Percentiles rank a stretch among this genome's conserved stretches.
Evolutionary conservation across 53 echinoderm and acorn worm species (phyloP).

Genomic region (Holothuria leucospilota): DNA sequence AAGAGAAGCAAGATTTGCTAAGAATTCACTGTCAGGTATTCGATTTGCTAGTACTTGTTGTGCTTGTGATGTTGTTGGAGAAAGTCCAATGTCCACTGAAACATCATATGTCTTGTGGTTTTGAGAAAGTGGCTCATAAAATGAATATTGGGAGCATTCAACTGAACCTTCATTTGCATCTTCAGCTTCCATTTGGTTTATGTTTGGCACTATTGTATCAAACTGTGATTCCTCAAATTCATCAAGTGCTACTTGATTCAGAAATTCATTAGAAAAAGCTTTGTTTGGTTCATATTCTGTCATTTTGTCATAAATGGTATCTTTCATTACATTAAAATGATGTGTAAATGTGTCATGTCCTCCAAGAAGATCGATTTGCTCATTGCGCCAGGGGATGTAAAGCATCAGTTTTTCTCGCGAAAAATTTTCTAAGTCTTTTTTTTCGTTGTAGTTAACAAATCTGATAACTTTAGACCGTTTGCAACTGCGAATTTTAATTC

Average conservation of each 20-base stretch:
- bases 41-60: no score
- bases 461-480: conserved; percentile 29
- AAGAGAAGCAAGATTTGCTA: no score
- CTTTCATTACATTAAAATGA: no score
- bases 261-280: no score
- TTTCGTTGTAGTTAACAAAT: conserved; percentile 49
- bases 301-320: no score
- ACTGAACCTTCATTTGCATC: neutral
- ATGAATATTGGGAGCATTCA: neutral
- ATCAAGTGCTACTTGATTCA: no score
- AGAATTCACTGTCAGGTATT: no score
- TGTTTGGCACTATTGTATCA: no score
- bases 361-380: no score
- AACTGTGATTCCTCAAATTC: no score
- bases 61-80: conserved; percentile 1
- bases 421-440: conserved; percentile 1
- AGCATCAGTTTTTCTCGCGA: conserved; percentile 24
- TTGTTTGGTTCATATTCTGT: no score
- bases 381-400: neutral
- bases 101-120: conserved; percentile 24
- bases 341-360: no score
- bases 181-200: conserved; percentile 7
- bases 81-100: conserved; percentile 11
- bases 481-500: neutral
- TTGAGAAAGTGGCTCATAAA: conserved; percentile 6